Evolutionary conservation across 2,797 vertebrate species (phyloP), one percentile per base, ranked within the genome.

Genomic region (Sylvilagus floridanus): DNA sequence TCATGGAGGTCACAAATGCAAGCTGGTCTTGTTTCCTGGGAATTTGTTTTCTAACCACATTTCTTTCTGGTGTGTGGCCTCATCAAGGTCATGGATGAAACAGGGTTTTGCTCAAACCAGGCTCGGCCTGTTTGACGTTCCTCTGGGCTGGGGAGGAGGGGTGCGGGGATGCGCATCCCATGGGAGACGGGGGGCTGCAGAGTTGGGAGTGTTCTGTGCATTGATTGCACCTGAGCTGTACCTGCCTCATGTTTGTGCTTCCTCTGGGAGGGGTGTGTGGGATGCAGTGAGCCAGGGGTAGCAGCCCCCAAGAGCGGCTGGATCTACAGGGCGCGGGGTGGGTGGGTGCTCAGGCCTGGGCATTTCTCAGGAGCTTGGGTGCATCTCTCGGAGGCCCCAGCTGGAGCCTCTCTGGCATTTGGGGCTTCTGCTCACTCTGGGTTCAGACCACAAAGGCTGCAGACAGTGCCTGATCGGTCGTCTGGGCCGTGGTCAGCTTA

Each of bases 161-260:
- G 35, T 3, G 57, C 1, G 1, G n/a, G 93, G 42, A 24, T 19
- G 4, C 32, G 60, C 71, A 11, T 21, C 3, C 3, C 50, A 78
- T 32, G 1, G 1, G 60, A 75, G 83, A 52, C 14, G 7, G 54
- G 19, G 54, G 16, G 54, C 54, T 0, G 4, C 1, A 4, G 66
- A 52, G 62, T 0, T 24, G 42, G 52, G 6, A 30, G 7, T 0
- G 14, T 28, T 88, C 50, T 68, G 63, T 32, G 63, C 0, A 0
- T 22, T 78, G 14, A 68, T 78, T 92, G 88, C 60, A n/a, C 47
- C 60, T 5, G 63, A 11, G 14, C 69, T 87, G 86, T 94, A 94
- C 60, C 91, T 21, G 0, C 8, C 32, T 90, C 82, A 90, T 92
- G 82, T 94, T 76, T 68, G 82, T 4, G 13, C 68, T 26, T 28